Percentiles rank a stretch among this genome's conserved stretches.
Conservation (phyloP, 2,113 vertebrate species). For the Prunella fulvescens region DNA sequence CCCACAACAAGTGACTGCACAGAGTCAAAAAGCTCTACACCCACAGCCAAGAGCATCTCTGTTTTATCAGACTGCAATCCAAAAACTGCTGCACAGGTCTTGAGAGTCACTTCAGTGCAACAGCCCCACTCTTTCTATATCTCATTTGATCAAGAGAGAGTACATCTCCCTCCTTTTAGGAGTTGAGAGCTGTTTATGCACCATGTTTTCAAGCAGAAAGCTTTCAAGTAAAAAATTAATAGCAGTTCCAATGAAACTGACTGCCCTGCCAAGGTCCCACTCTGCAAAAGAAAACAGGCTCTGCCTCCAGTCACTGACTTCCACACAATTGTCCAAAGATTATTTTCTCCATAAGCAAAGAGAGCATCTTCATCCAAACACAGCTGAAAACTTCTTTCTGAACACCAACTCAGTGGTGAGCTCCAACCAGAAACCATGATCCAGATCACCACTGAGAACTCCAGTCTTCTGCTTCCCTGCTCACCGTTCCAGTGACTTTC, state of each 20-base stretch:
- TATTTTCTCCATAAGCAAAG: neutral
- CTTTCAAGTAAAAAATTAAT: neutral
- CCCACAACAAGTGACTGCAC: neutral
- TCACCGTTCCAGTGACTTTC: neutral
- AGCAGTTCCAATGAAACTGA: neutral
- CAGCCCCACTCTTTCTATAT: neutral
- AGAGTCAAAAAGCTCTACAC: neutral
- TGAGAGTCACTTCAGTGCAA: neutral
- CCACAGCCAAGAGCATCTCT: neutral
- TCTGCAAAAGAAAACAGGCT: neutral
- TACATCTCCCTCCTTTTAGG: neutral
- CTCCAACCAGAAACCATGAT: neutral
- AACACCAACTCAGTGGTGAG: neutral
- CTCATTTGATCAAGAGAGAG: neutral
- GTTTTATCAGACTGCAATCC: neutral
- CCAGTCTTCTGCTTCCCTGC: neutral
- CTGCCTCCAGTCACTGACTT: neutral
- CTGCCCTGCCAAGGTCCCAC: neutral
- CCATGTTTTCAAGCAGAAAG: accelerated
- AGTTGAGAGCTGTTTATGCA: neutral
- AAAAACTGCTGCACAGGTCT: neutral
- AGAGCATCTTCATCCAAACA: neutral
- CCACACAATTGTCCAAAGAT: neutral
- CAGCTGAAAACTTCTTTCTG: neutral
- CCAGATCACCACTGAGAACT: neutral